Evolutionary conservation across 2,888 invertebrate genomes (phyloP), one percentile per base, ranked within the genome.

Genomic region (Epicampocera succincta): DNA sequence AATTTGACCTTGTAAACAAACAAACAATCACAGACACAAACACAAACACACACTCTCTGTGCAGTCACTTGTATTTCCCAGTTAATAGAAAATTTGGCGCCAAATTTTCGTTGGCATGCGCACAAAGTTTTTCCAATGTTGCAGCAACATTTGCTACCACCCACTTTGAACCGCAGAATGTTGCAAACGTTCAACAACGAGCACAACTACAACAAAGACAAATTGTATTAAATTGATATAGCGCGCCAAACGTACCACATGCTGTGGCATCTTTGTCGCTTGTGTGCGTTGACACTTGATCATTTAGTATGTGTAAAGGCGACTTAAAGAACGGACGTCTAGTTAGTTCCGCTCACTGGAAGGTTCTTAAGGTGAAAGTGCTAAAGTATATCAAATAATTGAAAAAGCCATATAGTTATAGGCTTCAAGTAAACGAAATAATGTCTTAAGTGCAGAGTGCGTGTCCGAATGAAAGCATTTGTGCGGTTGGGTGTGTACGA

Each of bases 161-260:
- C 56, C 63, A 46, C 48, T 46, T 8, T 11, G 17, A n/a, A 50
- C 19, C 29, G 1, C 3, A 33, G 54, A 56, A 48, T 78, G 82
- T 78, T 82, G 82, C 69, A 38, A 33, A 13, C 19, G 9, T 11
- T 40, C 44, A n/a, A n/a, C n/a, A n/a, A n/a, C n/a, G 33, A 42
- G 3, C 40, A 29, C 29, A 58, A 42, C 29, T 50, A 52, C 66
- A 46, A 46, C 19, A 74, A 65, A 17, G 29, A 15, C 12, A 40
- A 29, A 58, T 60, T 25, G 5, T 25, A 66, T 82, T 82, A 82
- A 78, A 82, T 71, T 65, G 25, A 52, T 60, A 29, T 75, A 68
- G 73, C 54, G 71, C 78, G 78, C 65, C 82, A 65, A 52, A 75
- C 58, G 48, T 75, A 71, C 78, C 78, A 82, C 74, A 78, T 78